These are phyloP conservation scores for Unio delphinus DNA, from an alignment of 2,888 invertebrate species.

Conservation along the genomic window DNA sequence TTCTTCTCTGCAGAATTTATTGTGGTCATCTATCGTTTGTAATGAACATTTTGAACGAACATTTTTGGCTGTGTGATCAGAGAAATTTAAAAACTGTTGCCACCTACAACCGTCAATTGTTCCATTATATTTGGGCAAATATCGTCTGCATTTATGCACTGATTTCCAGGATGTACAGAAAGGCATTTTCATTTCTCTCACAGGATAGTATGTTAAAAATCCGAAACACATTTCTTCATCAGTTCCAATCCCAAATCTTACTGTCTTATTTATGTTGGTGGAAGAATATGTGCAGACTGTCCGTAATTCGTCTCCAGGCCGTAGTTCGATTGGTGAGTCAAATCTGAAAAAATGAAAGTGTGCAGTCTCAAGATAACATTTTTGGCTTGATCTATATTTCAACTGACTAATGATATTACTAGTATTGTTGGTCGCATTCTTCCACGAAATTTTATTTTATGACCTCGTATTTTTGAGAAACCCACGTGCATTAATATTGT, in stretches of 20 bases:
- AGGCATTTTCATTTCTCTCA: slow-evolving; percentile 21
- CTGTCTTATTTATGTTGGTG: slow-evolving; percentile 15
- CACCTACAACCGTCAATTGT: slow-evolving; percentile 32
- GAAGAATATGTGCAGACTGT: slow-evolving; percentile 39
- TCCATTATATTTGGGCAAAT: slow-evolving; percentile 32
- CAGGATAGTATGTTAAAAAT: slow-evolving; percentile 42
- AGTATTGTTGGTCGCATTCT: too few species aligned
- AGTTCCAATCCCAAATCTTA: slow-evolving; percentile 36
- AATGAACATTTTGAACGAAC: too few species aligned
- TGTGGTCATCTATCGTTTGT: slow-evolving; percentile 6
- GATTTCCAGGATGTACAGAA: slow-evolving; percentile 42
- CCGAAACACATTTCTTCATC: slow-evolving; percentile 50
- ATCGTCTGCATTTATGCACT: slow-evolving; percentile 35
- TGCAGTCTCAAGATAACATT: not conserved
- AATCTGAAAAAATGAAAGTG: slow-evolving; percentile 33
- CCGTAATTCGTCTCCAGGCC: slow-evolving; percentile 40
- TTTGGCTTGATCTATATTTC: too few species aligned
- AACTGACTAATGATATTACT: too few species aligned
- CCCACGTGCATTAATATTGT: too few species aligned
- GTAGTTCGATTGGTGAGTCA: slow-evolving; percentile 35
- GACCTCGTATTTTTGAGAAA: too few species aligned
- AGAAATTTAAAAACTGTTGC: slow-evolving; percentile 22
- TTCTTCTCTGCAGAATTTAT: slow-evolving; percentile 16
- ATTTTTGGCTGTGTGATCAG: not conserved
- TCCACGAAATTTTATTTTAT: too few species aligned